A percentile compares a stretch with the other conserved stretches of the same genome.
Evolutionary conservation across 2,888 invertebrate species (phyloP).

Genomic region (Pycnomerus fuliginosus): DNA sequence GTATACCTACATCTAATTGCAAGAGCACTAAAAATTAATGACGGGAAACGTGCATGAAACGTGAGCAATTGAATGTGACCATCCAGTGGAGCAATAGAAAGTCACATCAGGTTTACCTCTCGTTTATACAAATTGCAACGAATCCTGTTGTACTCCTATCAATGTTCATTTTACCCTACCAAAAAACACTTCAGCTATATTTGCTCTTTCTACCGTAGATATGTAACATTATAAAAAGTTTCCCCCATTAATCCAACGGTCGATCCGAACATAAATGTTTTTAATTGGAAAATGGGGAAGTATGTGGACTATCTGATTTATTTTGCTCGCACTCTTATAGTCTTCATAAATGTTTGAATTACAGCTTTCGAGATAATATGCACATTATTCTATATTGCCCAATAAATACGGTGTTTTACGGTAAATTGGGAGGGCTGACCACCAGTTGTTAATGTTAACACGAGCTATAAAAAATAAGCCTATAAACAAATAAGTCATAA

Average conservation of each 20-base stretch:
- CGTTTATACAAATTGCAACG: no score
- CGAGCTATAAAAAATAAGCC: constrained; percentile 23
- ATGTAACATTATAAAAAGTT: no score
- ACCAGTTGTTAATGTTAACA: constrained; percentile 25
- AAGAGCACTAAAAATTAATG: constrained; percentile 52
- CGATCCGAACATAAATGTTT: no score
- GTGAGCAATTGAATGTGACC: constrained; percentile 51
- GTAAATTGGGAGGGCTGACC: constrained; percentile 22
- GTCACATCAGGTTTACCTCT: no score
- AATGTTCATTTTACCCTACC: no score
- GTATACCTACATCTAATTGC: constrained; percentile 44
- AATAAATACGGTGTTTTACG: constrained; percentile 26
- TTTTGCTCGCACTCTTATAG: no score
- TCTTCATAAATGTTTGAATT: constrained; percentile 18
- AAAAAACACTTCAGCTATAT: no score
- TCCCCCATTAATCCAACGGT: no score
- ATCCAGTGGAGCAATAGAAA: constrained; percentile 42
- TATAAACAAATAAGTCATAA: constrained; percentile 28
- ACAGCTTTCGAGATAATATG: constrained; percentile 23
- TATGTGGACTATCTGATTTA: no score
- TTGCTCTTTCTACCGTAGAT: no score
- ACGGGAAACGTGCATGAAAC: constrained; percentile 52
- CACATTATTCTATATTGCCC: constrained; percentile 22
- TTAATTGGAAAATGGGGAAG: no score
- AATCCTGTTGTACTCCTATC: no score